Percentiles rank a stretch among this genome's conserved stretches.
phyloP scores from a whole-genome alignment of 2,888 invertebrate species.

The Stenolophus ochropezus region DNA sequence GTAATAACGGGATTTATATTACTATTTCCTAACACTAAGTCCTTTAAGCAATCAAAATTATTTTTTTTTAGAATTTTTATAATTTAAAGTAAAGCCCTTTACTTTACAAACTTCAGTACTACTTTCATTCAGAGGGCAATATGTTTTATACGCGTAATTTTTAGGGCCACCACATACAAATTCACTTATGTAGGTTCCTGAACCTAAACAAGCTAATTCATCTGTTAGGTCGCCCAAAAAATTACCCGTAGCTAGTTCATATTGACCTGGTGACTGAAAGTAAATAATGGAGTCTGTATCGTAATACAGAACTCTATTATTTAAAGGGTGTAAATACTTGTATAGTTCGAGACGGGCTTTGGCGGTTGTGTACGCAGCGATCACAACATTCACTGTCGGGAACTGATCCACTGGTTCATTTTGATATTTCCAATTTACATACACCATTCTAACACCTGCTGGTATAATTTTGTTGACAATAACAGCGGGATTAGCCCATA shows the following conservation, averaged over 20 bases:
- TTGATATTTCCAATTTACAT: no score
- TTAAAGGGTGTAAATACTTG: conserved; percentile 66
- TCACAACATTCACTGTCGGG: conserved; percentile 65
- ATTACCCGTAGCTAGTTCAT: conserved; percentile 65
- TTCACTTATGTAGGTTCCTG: conserved; percentile 64
- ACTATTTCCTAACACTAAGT: background rate
- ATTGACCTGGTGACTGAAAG: no score
- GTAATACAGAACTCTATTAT: no score
- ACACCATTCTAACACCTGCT: conserved; percentile 46
- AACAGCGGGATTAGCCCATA: conserved; percentile 61
- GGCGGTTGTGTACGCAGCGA: conserved; percentile 68
- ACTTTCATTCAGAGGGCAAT: background rate
- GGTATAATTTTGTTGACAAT: conserved; percentile 61
- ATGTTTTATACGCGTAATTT: conserved; percentile 66
- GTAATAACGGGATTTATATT: no score
- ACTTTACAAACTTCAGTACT: conserved; percentile 58
- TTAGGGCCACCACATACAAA: conserved; percentile 68
- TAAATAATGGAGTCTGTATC: no score
- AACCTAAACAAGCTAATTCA: conserved; percentile 65
- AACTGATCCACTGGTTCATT: no score
- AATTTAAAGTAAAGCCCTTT: conserved; percentile 58
- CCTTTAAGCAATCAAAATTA: background rate
- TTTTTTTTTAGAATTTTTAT: conserved; percentile 49
- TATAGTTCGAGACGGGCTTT: conserved; percentile 59
- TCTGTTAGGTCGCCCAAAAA: conserved; percentile 68